Evolutionary conservation across 2,888 invertebrate species (phyloP), one percentile per base, ranked within the genome.

Genomic region (Micoletzkya japonica): DNA sequence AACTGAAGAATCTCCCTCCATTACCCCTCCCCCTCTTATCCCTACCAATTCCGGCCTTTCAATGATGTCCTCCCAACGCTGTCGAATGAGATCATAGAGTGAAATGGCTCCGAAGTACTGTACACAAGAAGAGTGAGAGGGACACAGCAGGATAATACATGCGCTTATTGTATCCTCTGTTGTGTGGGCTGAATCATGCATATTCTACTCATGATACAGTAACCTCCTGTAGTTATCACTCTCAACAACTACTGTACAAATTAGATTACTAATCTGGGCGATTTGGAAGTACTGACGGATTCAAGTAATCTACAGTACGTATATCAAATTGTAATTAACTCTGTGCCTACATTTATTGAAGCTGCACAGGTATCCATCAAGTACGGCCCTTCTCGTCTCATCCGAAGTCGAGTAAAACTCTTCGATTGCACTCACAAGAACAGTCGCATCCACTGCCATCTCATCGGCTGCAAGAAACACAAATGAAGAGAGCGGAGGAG

Each of bases 331-430:
- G n/a, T n/a, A n/a, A n/a, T n/a, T n/a, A n/a, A n/a, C n/a, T n/a
- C n/a, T n/a, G n/a, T n/a, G n/a, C 68, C 26, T 10, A 76, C 77
- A 76, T 54, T 37, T 75, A 37, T 76, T 77, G 61, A 79, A 76
- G 10, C 64, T 50, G 66, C 74, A 75, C 28, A 79, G 72, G 30
- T 73, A 37, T 1, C 36, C 32, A 49, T 79, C 72, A 17, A 79
- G 71, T 30, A 75, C 72, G 34, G 72, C 58, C 34, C 79, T 67
- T 44, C 75, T 56, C 26, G 66, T 32, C 44, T 74, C 70, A 59
- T 76, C 72, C 2, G 56, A 52, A 4, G 79, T 78, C 32, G 73
- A 69, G 56, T 78, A 79, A 59, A 79, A 79, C 59, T 79, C 77
- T 34, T 75, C 73, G 59, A 79, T 74, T 37, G 69, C 71, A 28